Conservation (phyloP, 1,140 invertebrate species). For the Zophobas atratus region DNA sequence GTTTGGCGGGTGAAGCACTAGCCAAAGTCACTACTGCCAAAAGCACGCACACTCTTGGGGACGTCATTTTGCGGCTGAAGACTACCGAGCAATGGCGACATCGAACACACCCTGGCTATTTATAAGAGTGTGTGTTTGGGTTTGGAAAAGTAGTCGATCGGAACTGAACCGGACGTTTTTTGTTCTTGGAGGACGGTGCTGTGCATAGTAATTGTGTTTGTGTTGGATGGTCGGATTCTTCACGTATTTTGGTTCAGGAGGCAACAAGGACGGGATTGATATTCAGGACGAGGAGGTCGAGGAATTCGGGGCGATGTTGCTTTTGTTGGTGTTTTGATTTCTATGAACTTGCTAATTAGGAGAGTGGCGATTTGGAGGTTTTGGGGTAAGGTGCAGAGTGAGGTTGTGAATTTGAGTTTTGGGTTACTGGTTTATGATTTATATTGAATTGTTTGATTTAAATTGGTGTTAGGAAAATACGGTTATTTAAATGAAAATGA, state of each 20-base stretch:
- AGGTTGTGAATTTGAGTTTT: no score
- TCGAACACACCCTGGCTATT: slow-evolving; percentile 52
- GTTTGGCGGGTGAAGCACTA: slow-evolving; percentile 73
- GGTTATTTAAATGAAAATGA: no score
- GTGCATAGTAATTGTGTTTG: slow-evolving; percentile 35
- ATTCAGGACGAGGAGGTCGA: slow-evolving; percentile 38
- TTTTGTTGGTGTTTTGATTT: slow-evolving; percentile 42
- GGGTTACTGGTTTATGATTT: no score
- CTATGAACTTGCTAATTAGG: background rate
- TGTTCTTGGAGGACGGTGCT: slow-evolving; percentile 3
- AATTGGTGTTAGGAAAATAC: no score
- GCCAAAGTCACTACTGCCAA: slow-evolving; percentile 71
- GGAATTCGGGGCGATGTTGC: slow-evolving; percentile 45
- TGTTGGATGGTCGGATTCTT: slow-evolving; percentile 7
- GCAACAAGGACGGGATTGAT: slow-evolving; percentile 46
- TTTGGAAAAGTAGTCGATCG: slow-evolving; percentile 8
- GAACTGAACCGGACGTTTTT: slow-evolving; percentile 50
- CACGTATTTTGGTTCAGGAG: slow-evolving; percentile 42
- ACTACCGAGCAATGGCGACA: slow-evolving; percentile 28
- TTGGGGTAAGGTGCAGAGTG: no score
- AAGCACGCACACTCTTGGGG: slow-evolving; percentile 67
- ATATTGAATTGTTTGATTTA: no score
- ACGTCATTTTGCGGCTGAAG: slow-evolving; percentile 65
- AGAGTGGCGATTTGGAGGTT: no score
- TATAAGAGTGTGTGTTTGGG: slow-evolving; percentile 32